These are phyloP conservation scores for Crotalus viridis DNA, from an alignment of 2,113 vertebrate species.

Conservation along the genomic window DNA sequence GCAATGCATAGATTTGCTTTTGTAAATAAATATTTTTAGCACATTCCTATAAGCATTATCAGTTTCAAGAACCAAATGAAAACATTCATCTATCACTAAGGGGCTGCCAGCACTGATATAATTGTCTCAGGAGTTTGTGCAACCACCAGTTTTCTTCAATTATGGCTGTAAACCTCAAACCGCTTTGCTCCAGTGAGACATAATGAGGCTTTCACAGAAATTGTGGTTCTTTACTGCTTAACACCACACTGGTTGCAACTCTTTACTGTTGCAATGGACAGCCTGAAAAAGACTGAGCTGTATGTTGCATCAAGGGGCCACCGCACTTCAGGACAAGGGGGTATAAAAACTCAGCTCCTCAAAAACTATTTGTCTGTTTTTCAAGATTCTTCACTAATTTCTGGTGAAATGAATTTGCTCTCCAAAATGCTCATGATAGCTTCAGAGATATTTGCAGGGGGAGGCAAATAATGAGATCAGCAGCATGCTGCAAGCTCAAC, in stretches of 20 bases:
- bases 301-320: no score
- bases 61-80: conserved; percentile 23
- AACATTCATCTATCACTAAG: conserved; percentile 45
- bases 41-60: conserved; percentile 9
- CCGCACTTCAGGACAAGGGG: not conserved
- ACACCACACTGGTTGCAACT: not conserved
- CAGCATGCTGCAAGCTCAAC: not conserved
- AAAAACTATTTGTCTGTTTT: not conserved
- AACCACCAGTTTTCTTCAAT: conserved; percentile 20
- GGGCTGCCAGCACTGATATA: not conserved
- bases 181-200: conserved; percentile 15
- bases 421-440: not conserved
- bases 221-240: not conserved
- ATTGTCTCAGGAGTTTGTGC: not conserved
- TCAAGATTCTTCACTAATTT: not conserved
- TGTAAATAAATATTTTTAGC: conserved; percentile 41
- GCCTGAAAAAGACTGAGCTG: not conserved
- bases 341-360: not conserved
- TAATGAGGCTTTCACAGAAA: conserved; percentile 11
- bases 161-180: conserved; percentile 33
- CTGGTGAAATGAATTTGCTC: not conserved
- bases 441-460: not conserved
- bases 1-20: not conserved
- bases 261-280: not conserved
- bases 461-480: not conserved